Base-by-base conservation (phyloP, 2,888 invertebrate species). In the Ferdinandea cuprea region DNA sequence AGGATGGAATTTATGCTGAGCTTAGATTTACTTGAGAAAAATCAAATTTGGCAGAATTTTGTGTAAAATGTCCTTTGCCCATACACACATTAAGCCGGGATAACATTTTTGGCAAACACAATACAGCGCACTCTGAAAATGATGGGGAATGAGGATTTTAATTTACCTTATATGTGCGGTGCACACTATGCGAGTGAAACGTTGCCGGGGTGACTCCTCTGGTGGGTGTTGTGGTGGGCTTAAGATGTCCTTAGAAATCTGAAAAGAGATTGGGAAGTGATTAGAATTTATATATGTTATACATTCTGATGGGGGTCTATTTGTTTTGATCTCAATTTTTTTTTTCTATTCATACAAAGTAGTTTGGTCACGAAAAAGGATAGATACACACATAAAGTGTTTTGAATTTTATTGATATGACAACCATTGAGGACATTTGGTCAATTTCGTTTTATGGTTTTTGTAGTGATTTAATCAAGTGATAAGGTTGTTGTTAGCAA, bases 401-500 rank as follows among this genome's bases (percentile, higher is more conserved):
- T 83, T 83, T 61, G 72, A 83, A 73, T 83, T 83, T 72, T 83
- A 83, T 78, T 83, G 78, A 61, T 50, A 77, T 59, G 77, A 72
- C 66, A 65, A 42, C 44, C 77, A 65, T 72, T 72, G 37, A 77
- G 77, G 68, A 66, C 76, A 65, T 71, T 77, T 76, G 83, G 78
- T 78, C 72, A 78, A 50, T 71, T 71, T 74, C 71, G 52, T 68
- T 83, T 77, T 73, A 78, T 63, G 83, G 78, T 56, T 77, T 78
- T 72, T 73, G 78, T 78, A 42, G 68, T 68, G 83, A 83, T 83
- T 83, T 78, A 78, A 83, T 83, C 83, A 83, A 78, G 78, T 83
- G 83, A 83, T 83, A 83, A 83, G 50, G 63, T 68, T 78, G 78
- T 68, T 77, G 71, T 66, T 71, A 71, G 59, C 28, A 59, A 66